phyloP scores from a whole-genome alignment of 2,797 vertebrate genomes.

The Squalus acanthias region DNA sequence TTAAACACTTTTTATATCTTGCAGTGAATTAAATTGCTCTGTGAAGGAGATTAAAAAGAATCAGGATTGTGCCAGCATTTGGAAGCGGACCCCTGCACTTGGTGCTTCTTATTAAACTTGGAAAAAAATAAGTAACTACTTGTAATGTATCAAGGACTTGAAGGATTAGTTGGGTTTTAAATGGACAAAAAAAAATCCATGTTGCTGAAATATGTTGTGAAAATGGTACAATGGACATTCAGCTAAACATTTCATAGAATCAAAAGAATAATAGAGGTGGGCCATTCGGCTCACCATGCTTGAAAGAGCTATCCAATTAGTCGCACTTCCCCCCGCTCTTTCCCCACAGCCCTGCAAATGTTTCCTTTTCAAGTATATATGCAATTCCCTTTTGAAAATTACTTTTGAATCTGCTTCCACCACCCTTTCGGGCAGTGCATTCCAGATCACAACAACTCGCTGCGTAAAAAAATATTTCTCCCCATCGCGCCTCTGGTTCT shows the following conservation, averaged over 20 bases:
- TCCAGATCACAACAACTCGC: background rate
- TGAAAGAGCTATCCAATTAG: too few relatives aligned
- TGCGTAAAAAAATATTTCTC: background rate
- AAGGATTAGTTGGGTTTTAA: background rate
- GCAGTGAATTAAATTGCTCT: background rate
- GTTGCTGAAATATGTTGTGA: background rate
- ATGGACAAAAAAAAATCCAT: background rate
- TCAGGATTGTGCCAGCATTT: background rate
- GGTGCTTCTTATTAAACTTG: background rate
- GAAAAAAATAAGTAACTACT: background rate
- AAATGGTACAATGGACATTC: background rate
- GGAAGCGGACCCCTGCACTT: too few relatives aligned
- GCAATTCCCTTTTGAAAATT: too few relatives aligned
- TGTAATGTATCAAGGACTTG: background rate
- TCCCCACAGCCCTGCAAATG: too few relatives aligned
- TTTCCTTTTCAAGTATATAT: too few relatives aligned
- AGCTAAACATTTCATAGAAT: background rate
- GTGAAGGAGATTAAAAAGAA: background rate
- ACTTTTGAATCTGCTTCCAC: too few relatives aligned
- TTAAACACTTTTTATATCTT: background rate
- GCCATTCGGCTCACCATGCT: too few relatives aligned
- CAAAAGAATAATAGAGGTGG: too few relatives aligned
- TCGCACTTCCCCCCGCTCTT: too few relatives aligned
- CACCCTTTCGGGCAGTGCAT: too few relatives aligned
- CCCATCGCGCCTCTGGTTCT: background rate